Base-by-base conservation (phyloP, 2,113 vertebrate species). In the human region DNA sequence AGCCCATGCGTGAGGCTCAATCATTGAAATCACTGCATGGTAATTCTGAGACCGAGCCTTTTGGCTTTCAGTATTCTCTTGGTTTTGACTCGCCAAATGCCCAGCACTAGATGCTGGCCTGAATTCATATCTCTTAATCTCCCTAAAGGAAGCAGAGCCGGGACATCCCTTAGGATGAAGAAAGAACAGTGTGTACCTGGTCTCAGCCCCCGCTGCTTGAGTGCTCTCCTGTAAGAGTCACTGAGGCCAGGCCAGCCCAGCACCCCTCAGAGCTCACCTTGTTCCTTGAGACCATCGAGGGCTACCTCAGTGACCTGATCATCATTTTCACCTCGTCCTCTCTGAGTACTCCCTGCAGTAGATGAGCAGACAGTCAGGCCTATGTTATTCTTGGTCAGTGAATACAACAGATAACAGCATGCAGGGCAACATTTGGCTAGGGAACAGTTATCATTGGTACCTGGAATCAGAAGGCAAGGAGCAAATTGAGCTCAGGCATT, bases 391-490 rank as follows among this genome's bases (percentile, higher is more conserved):
- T 80, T 94, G 64, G 83, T 55, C 52, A 48, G n/a, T 6, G 27
- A 14, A 25, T 6, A 3, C 17, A 81, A 79, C 43, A 22, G 20
- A 7, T 9, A 38, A 27, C 27, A 89, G 32, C 35, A 45, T 0
- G 1, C 22, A 75, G 48, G 23, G 32, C 14, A 55, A 2, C 30
- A 30, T 76, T 72, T 86, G 50, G 30, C 43, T 27, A 20, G 64
- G 23, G 20, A 50, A 61, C 30, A n/a, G 95, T 85, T 84, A 72
- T 92, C 75, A 38, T 32, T 61, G 43, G 80, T 93, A 83, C 92
- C 94, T 96, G 50, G 90, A 90, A 79, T 79, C 83, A 35, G 50
- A 57, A 59, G 55, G 55, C 40, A 13, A 59, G 82, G 82, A 91
- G 52, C 92, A 91, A 11, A 40, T 23, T 94, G 48, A 81, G 45